Evolutionary conservation across 2,113 vertebrate species (phyloP).

Genomic region (Tiliqua scincoides): DNA sequence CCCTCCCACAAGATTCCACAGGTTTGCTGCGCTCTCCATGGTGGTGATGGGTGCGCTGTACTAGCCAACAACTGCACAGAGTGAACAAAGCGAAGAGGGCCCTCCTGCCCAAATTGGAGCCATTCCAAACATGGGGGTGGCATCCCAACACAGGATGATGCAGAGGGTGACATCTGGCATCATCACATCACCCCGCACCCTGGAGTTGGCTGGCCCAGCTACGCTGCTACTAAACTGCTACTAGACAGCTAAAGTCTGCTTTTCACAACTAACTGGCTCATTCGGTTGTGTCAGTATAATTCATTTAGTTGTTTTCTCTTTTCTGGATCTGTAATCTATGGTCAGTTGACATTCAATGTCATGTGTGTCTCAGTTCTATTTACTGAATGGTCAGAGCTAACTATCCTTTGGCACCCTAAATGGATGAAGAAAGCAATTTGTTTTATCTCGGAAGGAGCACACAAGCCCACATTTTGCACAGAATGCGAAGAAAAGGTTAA

Average conservation of each 20-base stretch:
- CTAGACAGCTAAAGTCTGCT: neutral
- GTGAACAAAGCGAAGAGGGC: too few relatives aligned
- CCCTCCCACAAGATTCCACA: too few relatives aligned
- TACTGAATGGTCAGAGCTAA: neutral
- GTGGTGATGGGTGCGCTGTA: too few relatives aligned
- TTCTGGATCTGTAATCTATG: neutral
- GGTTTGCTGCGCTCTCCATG: too few relatives aligned
- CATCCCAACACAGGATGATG: too few relatives aligned
- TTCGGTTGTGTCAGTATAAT: neutral
- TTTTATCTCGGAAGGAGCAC: slow-evolving; percentile 33
- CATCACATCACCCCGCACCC: too few relatives aligned
- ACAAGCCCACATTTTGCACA: neutral
- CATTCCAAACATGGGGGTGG: too few relatives aligned
- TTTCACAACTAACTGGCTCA: neutral
- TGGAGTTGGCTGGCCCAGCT: too few relatives aligned
- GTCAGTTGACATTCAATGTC: neutral
- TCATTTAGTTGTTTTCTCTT: neutral
- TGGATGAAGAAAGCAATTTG: slow-evolving; percentile 18
- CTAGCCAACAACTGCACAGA: too few relatives aligned
- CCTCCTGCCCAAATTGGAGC: too few relatives aligned
- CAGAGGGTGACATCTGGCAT: too few relatives aligned
- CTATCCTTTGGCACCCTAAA: neutral
- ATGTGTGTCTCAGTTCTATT: neutral
- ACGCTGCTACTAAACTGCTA: too few relatives aligned
- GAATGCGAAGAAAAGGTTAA: slow-evolving; percentile 36